Percentiles rank a stretch among this genome's conserved stretches.
Conservation (phyloP, 2,888 invertebrate species). For the Bhutanitis thaidina region DNA sequence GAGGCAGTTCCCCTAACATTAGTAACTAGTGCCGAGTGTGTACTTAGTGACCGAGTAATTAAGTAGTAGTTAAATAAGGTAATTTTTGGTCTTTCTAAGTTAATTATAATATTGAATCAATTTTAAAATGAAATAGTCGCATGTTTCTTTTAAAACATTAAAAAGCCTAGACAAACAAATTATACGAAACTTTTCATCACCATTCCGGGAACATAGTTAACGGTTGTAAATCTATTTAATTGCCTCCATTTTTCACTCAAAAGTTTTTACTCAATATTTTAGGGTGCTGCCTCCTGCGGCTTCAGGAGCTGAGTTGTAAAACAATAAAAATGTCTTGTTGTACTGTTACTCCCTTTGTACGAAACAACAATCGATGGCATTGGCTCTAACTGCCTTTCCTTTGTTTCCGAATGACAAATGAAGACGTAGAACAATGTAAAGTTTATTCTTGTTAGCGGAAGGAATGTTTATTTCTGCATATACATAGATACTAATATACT, state of each 20-base stretch:
- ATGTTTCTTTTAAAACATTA: background rate
- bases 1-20: too few relatives aligned
- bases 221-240: constrained; percentile 75
- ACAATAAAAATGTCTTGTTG: constrained; percentile 67
- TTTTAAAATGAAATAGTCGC: background rate
- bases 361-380: constrained; percentile 52
- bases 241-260: constrained; percentile 52
- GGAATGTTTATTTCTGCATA: constrained; percentile 7
- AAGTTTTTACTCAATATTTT: constrained; percentile 55
- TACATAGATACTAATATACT: constrained; percentile 13
- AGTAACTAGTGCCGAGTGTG: too few relatives aligned
- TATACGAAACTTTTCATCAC: constrained; percentile 38
- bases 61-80: too few relatives aligned
- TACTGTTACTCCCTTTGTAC: constrained; percentile 62
- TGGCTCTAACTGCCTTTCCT: constrained; percentile 47
- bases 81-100: too few relatives aligned
- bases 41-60: too few relatives aligned
- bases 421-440: constrained; percentile 50
- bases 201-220: constrained; percentile 55
- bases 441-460: constrained; percentile 22
- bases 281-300: constrained; percentile 71
- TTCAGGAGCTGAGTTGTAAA: constrained; percentile 67
- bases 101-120: background rate
- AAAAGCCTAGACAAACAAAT: constrained; percentile 33
- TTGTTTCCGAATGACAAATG: constrained; percentile 68